Base-by-base conservation (phyloP, 2,797 vertebrate species). In the Galagoides demidoff region DNA sequence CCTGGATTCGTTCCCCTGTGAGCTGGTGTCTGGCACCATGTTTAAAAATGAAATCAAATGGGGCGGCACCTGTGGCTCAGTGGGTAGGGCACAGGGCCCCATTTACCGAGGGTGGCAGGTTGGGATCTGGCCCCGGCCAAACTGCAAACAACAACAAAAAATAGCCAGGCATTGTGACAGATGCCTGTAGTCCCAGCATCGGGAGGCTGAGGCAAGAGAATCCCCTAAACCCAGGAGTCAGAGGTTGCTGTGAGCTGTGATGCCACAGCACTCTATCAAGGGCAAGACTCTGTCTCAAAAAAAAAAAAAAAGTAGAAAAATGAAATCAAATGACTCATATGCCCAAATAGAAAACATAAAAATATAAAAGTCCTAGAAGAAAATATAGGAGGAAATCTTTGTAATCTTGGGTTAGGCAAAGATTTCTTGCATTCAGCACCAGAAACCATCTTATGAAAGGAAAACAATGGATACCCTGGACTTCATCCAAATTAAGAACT, bases 401-500 rank as follows among this genome's bases (percentile, higher is more conserved):
- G 87, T 68, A 34, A 43, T 63, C 82, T 73, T 31, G 27, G 57
- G 25, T 49, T 85, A 64, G 55, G 39, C 83, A 84, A 90, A 76
- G 39, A 31, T 52, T 64, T 90, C 34, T 79, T 92, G 23, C 55
- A 64, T 87, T 45, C 43, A 73, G 55, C 34, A 87, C 73, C 52
- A 19, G 83, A 87, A 61, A 2, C n/a, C 25, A 61, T 19, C n/a
- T 29, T 11, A 27, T 39, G 45, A 90, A 78, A 71, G 34, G 66
- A 86, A 94, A 87, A 70, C 13, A 94, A 59, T n/a, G 39, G 76
- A 4, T 2, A 55, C 27, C 23, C 31, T 57, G 34, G 57, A 45
- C 55, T 63, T 57, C 57, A 49, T 73, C 27, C 49, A 78, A 94
- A 96, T 92, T 55, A 82, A 94, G 83, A 87, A 81, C 31, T 81